Evolutionary conservation across 2,113 vertebrate species (phyloP), one percentile per base, ranked within the genome.

Genomic region (Riparia riparia): DNA sequence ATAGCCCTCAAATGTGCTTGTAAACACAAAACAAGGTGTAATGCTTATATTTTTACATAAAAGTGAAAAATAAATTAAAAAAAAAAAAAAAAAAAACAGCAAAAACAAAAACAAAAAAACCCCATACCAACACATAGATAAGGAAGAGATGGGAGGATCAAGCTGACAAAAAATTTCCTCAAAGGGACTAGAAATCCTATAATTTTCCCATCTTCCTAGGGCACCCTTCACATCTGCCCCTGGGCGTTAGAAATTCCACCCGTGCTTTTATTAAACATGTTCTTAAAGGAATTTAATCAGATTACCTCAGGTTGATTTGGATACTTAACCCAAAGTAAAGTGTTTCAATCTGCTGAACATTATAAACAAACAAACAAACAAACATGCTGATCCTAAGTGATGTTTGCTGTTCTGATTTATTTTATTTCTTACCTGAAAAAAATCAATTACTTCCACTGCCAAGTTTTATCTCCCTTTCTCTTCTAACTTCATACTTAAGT

Each of bases 371-470:
- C 69, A 37, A 37, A 37, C 37, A 96, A 94, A 82, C 51, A 97
- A 95, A 91, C 74, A 84, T 65, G 61, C 53, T 91, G 90, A 95
- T 90, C 73, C n/a, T 91, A 91, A 94, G 66, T 95, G 78, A 58
- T 95, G 70, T 87, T 96, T 96, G 74, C 44, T 93, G 49, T 94
- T 96, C 78, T 45, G 74, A 95, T 94, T 91, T 93, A 89, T 94
- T 94, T 94, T 34, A 76, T 91, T 91, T 85, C 85, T 97, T 90
- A 93, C 84, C 87, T 85, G 90, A 92, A 92, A 94, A 94, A 96
- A 93, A 92, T 95, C 90, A 94, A 88, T 93, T 96, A 95, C 82
- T 90, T 90, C 76, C 79, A 93, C 85, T 68, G 76, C 68, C 94
- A 94, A 92, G 50, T 96, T 94, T 87, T 90, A 95, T 73, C 85